These are phyloP conservation scores for Symphodus melops DNA, from an alignment of 2,113 vertebrate species.

Conservation along the genomic window DNA sequence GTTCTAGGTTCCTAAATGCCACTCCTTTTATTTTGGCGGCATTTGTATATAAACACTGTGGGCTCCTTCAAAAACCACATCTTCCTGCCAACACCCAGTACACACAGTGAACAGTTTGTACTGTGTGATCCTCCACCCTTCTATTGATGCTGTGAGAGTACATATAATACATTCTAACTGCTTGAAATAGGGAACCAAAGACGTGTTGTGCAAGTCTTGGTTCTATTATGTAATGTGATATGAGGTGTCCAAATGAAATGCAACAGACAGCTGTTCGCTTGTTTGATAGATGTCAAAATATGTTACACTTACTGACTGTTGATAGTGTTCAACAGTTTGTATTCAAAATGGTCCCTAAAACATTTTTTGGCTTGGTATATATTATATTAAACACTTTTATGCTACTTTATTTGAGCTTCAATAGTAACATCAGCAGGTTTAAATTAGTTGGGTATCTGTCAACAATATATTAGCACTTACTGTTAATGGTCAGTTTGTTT, in stretches of 20 bases:
- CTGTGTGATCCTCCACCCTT: conserved; percentile 34
- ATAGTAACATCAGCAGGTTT: no score
- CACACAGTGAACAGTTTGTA: conserved; percentile 42
- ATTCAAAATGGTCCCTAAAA: not conserved
- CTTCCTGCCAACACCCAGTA: conserved; percentile 61
- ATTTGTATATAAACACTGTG: conserved; percentile 20
- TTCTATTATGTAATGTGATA: not conserved
- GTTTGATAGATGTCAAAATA: not conserved
- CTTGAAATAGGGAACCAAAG: conserved; percentile 19
- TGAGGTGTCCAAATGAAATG: no score
- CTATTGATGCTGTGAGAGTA: not conserved
- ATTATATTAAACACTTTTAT: no score
- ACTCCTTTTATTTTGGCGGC: conserved; percentile 67
- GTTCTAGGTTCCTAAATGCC: conserved; percentile 69
- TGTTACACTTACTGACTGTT: not conserved
- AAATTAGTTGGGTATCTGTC: no score
- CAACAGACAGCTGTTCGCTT: not conserved
- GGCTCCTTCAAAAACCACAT: conserved; percentile 61
- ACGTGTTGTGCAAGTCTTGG: conserved; percentile 6
- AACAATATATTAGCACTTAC: no score
- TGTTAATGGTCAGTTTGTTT: no score
- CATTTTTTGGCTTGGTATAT: not conserved
- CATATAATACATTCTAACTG: conserved; percentile 25
- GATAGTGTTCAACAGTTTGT: not conserved
- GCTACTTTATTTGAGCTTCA: not conserved